Evolutionary conservation across 2,113 vertebrate genomes (phyloP).

Genomic region (Leptosomus discolor): DNA sequence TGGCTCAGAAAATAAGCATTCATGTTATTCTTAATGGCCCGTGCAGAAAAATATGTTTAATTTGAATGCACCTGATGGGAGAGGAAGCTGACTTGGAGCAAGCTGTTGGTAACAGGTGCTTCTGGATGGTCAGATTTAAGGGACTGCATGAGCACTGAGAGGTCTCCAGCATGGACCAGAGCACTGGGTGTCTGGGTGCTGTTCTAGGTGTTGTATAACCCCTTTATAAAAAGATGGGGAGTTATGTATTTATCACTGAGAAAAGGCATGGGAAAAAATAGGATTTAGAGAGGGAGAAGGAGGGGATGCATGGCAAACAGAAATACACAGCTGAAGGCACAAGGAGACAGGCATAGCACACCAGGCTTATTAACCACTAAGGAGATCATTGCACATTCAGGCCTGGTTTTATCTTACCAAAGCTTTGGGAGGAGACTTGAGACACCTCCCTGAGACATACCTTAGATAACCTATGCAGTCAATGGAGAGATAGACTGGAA

Average conservation of each 20-base stretch:
- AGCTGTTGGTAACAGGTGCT: background rate
- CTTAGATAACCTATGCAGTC: background rate
- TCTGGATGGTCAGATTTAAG: background rate
- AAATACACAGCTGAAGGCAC: background rate
- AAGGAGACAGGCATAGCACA: background rate
- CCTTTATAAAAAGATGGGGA: background rate
- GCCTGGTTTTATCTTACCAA: background rate
- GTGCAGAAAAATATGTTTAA: background rate
- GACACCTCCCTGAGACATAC: background rate
- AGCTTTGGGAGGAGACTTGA: background rate
- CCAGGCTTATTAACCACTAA: background rate
- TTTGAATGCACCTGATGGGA: background rate
- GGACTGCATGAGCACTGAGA: background rate
- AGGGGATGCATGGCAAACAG: background rate
- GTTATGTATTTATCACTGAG: background rate
- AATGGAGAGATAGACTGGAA: background rate
- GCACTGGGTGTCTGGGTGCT: background rate
- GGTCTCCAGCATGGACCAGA: background rate
- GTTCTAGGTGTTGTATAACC: background rate
- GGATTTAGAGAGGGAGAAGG: background rate
- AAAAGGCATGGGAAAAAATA: background rate
- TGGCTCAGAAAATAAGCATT: background rate
- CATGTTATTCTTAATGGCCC: background rate
- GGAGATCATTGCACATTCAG: background rate
- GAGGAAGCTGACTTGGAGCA: background rate